phyloP scores from a whole-genome alignment of 2,113 vertebrate genomes.

The cat (Felis catus) region DNA sequence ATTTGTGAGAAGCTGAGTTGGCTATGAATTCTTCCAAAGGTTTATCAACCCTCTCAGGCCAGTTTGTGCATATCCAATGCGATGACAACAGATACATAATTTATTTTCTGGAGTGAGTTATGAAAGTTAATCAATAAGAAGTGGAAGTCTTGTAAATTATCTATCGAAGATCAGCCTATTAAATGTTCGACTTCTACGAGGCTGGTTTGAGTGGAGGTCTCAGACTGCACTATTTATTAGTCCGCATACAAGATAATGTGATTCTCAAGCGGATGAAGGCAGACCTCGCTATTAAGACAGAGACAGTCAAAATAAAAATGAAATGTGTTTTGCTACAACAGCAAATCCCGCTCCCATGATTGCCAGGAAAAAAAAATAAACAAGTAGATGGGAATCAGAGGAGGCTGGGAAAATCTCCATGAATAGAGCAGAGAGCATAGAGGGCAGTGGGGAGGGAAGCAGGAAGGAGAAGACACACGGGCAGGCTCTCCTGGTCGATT shows the following conservation, averaged over 20 bases:
- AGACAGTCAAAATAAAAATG: constrained; percentile 73
- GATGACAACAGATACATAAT: constrained; percentile 69
- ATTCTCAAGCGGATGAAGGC: constrained; percentile 53
- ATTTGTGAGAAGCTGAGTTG: background rate
- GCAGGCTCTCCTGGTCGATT: too few species aligned
- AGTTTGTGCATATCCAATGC: constrained; percentile 46
- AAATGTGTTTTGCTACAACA: constrained; percentile 65
- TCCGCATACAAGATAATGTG: constrained; percentile 58
- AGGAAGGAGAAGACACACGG: accelerated
- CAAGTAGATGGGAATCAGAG: background rate
- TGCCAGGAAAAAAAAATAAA: background rate
- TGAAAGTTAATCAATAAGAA: constrained; percentile 79
- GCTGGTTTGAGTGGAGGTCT: constrained; percentile 48
- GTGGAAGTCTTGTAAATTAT: constrained; percentile 78
- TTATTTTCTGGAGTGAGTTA: constrained; percentile 76
- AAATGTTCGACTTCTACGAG: constrained; percentile 43
- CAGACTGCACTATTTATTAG: constrained; percentile 58
- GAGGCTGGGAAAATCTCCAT: background rate
- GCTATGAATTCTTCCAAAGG: constrained; percentile 45
- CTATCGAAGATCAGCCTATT: constrained; percentile 66
- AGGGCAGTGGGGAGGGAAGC: background rate
- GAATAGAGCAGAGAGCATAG: background rate
- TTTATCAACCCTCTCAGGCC: constrained; percentile 36
- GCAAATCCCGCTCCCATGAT: constrained; percentile 55
- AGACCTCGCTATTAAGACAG: constrained; percentile 64